phyloP scores from a whole-genome alignment of 2,888 invertebrate genomes.

The Parnassius mnemosyne region DNA sequence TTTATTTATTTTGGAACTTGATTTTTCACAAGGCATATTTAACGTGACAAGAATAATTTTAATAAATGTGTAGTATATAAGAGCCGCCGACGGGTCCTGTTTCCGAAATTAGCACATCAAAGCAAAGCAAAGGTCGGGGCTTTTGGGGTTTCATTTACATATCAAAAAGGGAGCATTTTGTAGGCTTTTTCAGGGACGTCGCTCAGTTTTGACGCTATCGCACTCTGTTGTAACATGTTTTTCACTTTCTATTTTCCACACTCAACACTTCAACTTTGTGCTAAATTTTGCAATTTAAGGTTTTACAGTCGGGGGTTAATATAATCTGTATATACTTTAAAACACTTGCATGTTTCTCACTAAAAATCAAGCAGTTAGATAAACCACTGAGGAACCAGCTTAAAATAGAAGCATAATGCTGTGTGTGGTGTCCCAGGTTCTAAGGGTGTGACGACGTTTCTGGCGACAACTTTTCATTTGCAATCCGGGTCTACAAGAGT shows the following conservation, averaged over 20 bases:
- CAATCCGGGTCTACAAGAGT: too few species aligned
- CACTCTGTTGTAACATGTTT: slow-evolving; percentile 2
- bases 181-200: slow-evolving; percentile 36
- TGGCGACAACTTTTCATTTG: too few species aligned
- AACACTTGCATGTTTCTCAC: too few species aligned
- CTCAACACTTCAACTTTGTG: neutral
- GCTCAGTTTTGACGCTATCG: slow-evolving; percentile 24
- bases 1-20: too few species aligned
- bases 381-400: too few species aligned
- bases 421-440: too few species aligned
- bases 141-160: slow-evolving; percentile 72
- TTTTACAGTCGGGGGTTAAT: too few species aligned
- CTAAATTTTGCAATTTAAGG: neutral
- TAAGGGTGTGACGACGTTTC: too few species aligned
- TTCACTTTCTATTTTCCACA: slow-evolving; percentile 6
- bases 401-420: too few species aligned
- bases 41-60: slow-evolving; percentile 18
- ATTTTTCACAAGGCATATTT: neutral
- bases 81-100: slow-evolving; percentile 14
- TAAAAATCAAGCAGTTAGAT: too few species aligned
- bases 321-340: too few species aligned
- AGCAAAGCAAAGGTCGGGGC: slow-evolving; percentile 59
- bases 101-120: slow-evolving; percentile 69
- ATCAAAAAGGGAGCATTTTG: slow-evolving; percentile 60
- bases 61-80: slow-evolving; percentile 25